Evolutionary conservation across 2,113 vertebrate genomes (phyloP).

Genomic region (Meles meles): DNA sequence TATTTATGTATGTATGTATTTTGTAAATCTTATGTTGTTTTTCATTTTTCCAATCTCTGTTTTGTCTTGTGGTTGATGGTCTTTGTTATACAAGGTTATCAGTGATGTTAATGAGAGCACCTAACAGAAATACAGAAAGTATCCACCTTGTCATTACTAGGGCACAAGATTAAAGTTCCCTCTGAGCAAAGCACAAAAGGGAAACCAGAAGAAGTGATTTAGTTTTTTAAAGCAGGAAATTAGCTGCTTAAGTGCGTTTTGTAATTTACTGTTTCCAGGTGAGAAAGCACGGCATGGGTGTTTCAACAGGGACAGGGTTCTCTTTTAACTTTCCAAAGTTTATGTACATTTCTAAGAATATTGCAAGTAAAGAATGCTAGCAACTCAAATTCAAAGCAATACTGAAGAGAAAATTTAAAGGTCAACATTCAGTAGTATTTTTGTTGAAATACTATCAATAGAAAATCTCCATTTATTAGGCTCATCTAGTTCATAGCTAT

Average conservation of each 20-base stretch:
- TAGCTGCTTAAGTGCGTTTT: background rate
- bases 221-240: background rate
- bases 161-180: background rate
- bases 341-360: background rate
- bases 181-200: background rate
- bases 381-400: background rate
- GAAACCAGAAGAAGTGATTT: background rate
- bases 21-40: conserved; percentile 49
- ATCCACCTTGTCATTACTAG: background rate
- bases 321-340: background rate
- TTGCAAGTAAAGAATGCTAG: background rate
- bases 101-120: conserved; percentile 56
- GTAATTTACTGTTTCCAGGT: background rate
- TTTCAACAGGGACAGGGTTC: background rate
- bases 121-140: conserved; percentile 14
- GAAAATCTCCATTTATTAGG: background rate
- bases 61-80: conserved; percentile 2
- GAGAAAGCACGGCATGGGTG: background rate
- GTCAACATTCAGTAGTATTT: background rate
- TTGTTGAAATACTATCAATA: background rate
- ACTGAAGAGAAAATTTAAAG: background rate
- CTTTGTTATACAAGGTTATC: conserved; percentile 54
- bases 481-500: background rate
- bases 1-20: background rate
- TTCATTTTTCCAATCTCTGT: conserved; percentile 39